These are phyloP conservation scores for Cynocephalus volans DNA, from an alignment of 2,113 vertebrate genomes.

Conservation along the genomic window DNA sequence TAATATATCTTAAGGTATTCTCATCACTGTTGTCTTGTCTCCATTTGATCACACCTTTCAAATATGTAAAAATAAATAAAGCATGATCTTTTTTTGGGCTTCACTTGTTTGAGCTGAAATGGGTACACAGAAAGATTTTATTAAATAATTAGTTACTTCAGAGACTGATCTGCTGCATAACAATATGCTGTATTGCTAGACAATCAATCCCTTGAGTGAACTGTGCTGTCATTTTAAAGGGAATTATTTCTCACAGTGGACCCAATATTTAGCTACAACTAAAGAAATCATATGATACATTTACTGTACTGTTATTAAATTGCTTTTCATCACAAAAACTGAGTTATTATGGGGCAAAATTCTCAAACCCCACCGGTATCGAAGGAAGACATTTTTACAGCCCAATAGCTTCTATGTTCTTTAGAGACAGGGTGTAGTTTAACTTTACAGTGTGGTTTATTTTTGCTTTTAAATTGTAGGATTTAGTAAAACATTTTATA, in stretches of 20 bases:
- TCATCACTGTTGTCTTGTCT: not conserved
- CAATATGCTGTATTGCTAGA: conserved; percentile 76
- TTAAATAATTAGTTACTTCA: not conserved
- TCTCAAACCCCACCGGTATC: conserved; percentile 58
- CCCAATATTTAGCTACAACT: conserved; percentile 22
- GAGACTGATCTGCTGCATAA: conserved; percentile 55
- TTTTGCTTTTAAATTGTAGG: conserved; percentile 77
- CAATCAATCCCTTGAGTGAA: conserved; percentile 51
- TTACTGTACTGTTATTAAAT: conserved; percentile 20
- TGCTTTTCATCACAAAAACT: conserved; percentile 65
- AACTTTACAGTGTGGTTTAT: conserved; percentile 68
- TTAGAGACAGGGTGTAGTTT: conserved; percentile 65
- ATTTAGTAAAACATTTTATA: conserved; percentile 81
- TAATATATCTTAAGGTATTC: conserved; percentile 13
- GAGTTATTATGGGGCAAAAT: conserved; percentile 67
- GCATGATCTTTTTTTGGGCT: not conserved
- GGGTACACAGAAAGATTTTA: not conserved
- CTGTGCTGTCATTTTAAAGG: conserved; percentile 67
- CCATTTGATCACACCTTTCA: not conserved
- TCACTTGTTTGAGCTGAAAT: not conserved
- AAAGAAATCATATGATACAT: not conserved
- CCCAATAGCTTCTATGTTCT: conserved; percentile 75
- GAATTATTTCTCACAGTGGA: conserved; percentile 35
- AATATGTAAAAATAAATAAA: not conserved
- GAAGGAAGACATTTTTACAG: conserved; percentile 37